Evolutionary conservation across 2,113 vertebrate species (phyloP), one percentile per base, ranked within the genome.

Genomic region (Gasterosteus nipponicus): DNA sequence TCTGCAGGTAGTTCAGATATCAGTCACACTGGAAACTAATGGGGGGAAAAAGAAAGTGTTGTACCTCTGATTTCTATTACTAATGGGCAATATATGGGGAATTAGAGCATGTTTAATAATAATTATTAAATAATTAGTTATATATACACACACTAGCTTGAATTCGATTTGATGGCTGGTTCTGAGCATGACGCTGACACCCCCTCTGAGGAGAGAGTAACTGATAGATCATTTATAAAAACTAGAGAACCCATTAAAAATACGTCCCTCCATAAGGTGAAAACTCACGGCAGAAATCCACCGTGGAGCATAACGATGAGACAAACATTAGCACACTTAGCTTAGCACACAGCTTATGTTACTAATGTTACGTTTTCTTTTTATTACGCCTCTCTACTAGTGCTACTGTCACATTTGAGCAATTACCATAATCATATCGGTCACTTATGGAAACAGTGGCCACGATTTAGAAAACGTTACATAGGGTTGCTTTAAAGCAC

Each of bases 41-140:
- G 22, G 22, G 22, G 22, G 1, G 1, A 59, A 63, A 38, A 11
- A 15, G 47, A 72, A 41, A 15, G 14, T 33, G 10, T 33, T 56
- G 29, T 10, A 33, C 12, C 49, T 63, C 47, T 15, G 11, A 51
- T 19, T 38, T 57, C 10, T 1, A 66, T 47, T 39, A 62, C 26
- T 63, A 42, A 53, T 15, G 49, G 73, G 54, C 64, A 62, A 75
- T 54, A 66, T 51, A 54, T 56, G 46, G 26, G 11, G 44, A 60
- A 38, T 38, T 2, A 35, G 53, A 69, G 49, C 19, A n/a, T 26
- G 22, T 26, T 26, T 26, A 26, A 26, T 26, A 26, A 26, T 26
- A 1, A 26, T 26, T 26, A 26, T 26, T 26, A 26, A 26, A 26
- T 26, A 26, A 26, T 26, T 26, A 26, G 22, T 26, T 26, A 26